Percentiles rank a stretch among this genome's conserved stretches.
phyloP scores from a whole-genome alignment of 2,888 invertebrate species.

The Erebia epiphron region DNA sequence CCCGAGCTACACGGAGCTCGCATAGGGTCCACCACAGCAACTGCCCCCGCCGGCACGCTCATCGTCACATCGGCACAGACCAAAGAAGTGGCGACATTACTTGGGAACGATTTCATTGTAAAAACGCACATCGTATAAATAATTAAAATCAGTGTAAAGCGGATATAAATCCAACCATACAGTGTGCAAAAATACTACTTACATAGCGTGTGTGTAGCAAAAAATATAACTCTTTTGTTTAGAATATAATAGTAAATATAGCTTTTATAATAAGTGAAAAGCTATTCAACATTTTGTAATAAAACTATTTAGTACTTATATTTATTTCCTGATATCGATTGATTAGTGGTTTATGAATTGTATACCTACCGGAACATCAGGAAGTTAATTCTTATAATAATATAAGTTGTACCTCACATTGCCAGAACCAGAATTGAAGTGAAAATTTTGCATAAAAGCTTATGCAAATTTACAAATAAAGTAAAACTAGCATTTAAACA shows the following conservation, averaged over 20 bases:
- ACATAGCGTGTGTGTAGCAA: neutral
- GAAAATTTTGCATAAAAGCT: neutral
- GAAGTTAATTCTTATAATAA: neutral
- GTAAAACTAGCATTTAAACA: conserved; percentile 4
- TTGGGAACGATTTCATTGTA: conserved; percentile 34
- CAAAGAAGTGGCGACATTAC: conserved; percentile 34
- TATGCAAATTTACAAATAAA: neutral
- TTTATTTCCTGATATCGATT: neutral
- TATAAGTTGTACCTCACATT: neutral
- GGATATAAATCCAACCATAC: neutral
- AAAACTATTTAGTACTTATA: neutral
- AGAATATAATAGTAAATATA: neutral
- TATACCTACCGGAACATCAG: conserved; percentile 3
- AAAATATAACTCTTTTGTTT: neutral
- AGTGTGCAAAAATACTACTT: conserved; percentile 22
- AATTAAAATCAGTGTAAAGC: neutral
- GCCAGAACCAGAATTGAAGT: neutral
- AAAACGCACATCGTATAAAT: conserved; percentile 1
- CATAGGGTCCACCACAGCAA: conserved; percentile 50
- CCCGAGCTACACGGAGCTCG: conserved; percentile 58
- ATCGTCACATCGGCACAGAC: conserved; percentile 37
- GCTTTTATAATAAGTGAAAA: conserved; percentile 4
- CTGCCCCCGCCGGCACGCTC: conserved; percentile 41
- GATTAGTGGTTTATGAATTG: neutral
- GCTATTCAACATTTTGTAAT: neutral